A percentile compares a stretch with the other conserved stretches of the same genome.
Evolutionary conservation across 2,113 vertebrate species (phyloP).

Genomic region (Dissostichus mawsoni): DNA sequence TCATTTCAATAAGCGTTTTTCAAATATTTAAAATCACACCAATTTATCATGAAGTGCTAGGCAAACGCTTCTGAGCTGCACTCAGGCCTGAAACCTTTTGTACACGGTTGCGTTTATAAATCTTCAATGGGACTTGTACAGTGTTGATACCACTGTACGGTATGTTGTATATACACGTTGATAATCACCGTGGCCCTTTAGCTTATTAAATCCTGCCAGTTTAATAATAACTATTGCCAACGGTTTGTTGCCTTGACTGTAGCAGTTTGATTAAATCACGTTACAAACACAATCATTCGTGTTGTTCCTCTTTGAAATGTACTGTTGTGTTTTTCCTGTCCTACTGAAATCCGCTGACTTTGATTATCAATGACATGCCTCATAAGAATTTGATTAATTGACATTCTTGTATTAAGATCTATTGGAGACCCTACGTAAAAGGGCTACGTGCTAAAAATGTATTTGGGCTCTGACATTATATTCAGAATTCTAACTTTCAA

Average conservation of each 20-base stretch:
- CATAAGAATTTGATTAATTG: too few relatives aligned
- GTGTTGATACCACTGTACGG: conserved; percentile 40
- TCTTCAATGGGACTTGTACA: conserved; percentile 54
- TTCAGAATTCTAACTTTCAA: too few relatives aligned
- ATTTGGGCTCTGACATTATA: too few relatives aligned
- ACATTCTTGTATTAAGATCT: too few relatives aligned
- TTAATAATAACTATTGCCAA: conserved; percentile 60
- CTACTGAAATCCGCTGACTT: neutral
- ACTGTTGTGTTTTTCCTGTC: neutral
- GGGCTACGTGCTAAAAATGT: too few relatives aligned
- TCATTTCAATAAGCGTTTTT: conserved; percentile 8
- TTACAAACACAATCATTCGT: conserved; percentile 16
- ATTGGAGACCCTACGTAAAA: too few relatives aligned
- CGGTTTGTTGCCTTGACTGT: conserved; percentile 55
- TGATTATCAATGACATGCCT: neutral
- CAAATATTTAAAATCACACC: conserved; percentile 40
- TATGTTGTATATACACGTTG: conserved; percentile 50
- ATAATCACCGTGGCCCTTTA: conserved; percentile 55
- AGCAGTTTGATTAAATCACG: conserved; percentile 69
- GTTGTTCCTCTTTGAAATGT: neutral
- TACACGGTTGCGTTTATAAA: conserved; percentile 19
- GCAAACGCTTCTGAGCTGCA: conserved; percentile 34
- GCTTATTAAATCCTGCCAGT: conserved; percentile 50
- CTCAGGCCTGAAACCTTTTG: conserved; percentile 25
- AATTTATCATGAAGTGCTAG: neutral